Base-by-base conservation (phyloP, 2,113 vertebrate species). In the Prietella phreatophila region DNA sequence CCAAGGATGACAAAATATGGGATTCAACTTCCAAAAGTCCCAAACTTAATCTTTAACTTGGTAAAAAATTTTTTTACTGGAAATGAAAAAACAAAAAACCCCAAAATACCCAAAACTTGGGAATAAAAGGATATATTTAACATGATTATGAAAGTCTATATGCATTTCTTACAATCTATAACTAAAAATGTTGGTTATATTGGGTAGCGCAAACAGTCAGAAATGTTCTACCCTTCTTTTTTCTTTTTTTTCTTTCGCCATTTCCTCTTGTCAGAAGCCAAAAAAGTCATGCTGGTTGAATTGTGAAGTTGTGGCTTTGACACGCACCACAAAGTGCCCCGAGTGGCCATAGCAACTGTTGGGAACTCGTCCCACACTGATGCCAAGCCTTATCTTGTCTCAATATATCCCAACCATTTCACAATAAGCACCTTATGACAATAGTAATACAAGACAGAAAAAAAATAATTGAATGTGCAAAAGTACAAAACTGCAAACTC, bases 401-500 rank as follows among this genome's bases (percentile, higher is more conserved):
- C 84, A 85, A 61, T 47, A 36, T 10, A 19, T 71, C 85, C 25
- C 55, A 82, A 83, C 33, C 75, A 83, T 83, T 80, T 80, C 79
- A 89, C 71, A 90, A 89, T 93, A 96, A 97, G 96, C 96, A 97
- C 95, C 96, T 94, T 95, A 93, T 95, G 93, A 96, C 91, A 85
- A 94, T 95, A 95, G 95, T 96, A 94, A 96, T 83, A 84, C 56
- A 87, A 89, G 60, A 91, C 73, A 30, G 67, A 56, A 9, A 50
- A 81, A 94, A 93, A 95, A 96, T 93, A 94, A 93, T 93, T 89
- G 95, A 96, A 97, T 98, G 98, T 99, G 97, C 98, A 99, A 98
- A 98, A 97, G 95, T 97, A 98, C 96, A 98, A 98, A 99, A 97
- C 94, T 93, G 95, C 96, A 95, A 97, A 95, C 94, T 94, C 96